Evolutionary conservation across 2,888 invertebrate genomes (phyloP).

Genomic region (Temnothorax unifasciatus): DNA sequence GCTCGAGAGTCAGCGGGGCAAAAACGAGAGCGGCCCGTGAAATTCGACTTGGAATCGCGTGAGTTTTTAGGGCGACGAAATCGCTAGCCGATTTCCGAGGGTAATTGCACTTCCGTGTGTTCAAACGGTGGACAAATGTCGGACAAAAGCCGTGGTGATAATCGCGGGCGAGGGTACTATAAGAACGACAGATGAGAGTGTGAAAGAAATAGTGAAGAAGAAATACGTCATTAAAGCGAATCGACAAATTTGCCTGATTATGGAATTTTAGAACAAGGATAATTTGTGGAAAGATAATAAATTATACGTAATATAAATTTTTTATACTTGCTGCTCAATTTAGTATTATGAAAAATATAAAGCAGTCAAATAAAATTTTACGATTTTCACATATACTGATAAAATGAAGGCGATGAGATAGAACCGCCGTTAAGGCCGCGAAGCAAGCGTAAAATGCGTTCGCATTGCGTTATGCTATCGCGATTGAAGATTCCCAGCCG

Average conservation of each 20-base stretch:
- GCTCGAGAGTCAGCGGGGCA: constrained; percentile 12
- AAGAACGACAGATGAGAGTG: not conserved
- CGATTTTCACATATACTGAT: not conserved
- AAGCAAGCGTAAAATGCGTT: constrained; percentile 26
- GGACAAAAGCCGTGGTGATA: not conserved
- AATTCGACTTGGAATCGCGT: constrained; percentile 39
- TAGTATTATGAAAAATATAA: constrained; percentile 1
- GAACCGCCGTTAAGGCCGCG: not conserved
- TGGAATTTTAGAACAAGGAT: not conserved
- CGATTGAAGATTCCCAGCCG: constrained; percentile 52
- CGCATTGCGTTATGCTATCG: constrained; percentile 27
- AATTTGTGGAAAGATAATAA: not conserved
- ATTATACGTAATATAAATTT: not conserved
- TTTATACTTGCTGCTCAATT: not conserved
- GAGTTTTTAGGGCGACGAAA: constrained; percentile 13
- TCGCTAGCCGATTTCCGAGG: not conserved
- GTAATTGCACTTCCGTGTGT: constrained; percentile 15
- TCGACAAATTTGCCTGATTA: not conserved
- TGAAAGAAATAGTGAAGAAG: not conserved
- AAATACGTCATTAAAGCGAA: not conserved
- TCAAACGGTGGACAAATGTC: not conserved
- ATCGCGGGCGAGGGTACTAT: not conserved
- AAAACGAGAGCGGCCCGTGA: constrained; percentile 13
- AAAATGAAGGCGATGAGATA: not conserved
- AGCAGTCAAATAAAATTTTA: not conserved